Percentiles rank a stretch among this genome's conserved stretches.
Conservation (phyloP, 2,888 invertebrate species). For the Holacanthella duospinosa region DNA sequence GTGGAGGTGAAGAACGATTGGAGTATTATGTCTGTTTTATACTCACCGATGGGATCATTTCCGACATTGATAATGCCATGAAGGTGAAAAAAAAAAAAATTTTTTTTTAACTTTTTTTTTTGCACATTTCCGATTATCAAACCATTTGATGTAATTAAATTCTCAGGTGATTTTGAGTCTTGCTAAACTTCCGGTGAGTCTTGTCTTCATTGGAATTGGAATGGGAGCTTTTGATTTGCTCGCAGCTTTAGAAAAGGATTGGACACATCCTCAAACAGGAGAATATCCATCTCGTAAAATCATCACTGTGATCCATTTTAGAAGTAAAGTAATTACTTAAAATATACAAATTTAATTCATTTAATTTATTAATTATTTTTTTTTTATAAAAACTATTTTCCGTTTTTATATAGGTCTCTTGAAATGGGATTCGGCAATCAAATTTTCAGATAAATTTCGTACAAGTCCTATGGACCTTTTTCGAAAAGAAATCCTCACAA, state of each 20-base stretch:
- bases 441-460: slow-evolving; percentile 16
- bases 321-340: too few species aligned
- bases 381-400: too few species aligned
- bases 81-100: too few species aligned
- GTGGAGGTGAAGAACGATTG: slow-evolving; percentile 9
- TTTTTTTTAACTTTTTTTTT: neutral
- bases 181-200: slow-evolving; percentile 22
- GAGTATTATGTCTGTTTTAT: slow-evolving; percentile 28
- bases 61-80: slow-evolving; percentile 20
- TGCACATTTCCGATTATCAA: neutral
- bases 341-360: too few species aligned
- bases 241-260: slow-evolving; percentile 19
- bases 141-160: neutral
- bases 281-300: slow-evolving; percentile 23
- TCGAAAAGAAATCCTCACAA: slow-evolving; percentile 23
- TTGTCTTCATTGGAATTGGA: slow-evolving; percentile 27
- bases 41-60: slow-evolving; percentile 28
- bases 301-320: slow-evolving; percentile 23
- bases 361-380: too few species aligned
- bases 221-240: slow-evolving; percentile 21
- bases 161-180: slow-evolving; percentile 19
- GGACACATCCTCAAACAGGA: slow-evolving; percentile 21
- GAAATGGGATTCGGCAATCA: slow-evolving; percentile 26
- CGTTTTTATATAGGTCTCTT: too few species aligned
- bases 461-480: slow-evolving; percentile 22